These are phyloP conservation scores for Coecobrya sp. DNA, from an alignment of 2,888 invertebrate genomes.

Conservation along the genomic window DNA sequence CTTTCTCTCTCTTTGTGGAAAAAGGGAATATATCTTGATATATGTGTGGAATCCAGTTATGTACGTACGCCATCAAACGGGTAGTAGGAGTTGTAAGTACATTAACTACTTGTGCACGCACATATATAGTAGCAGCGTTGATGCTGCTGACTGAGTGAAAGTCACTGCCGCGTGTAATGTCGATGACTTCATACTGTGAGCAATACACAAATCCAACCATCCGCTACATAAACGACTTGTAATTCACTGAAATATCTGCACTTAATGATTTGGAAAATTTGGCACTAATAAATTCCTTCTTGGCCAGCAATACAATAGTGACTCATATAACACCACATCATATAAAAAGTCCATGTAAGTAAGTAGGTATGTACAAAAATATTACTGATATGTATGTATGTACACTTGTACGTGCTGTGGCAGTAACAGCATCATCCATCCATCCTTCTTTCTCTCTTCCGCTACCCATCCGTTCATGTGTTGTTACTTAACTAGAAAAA, in stretches of 20 bases:
- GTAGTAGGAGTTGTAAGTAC: slow-evolving; percentile 60
- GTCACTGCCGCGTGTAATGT: slow-evolving; percentile 87
- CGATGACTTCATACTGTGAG: slow-evolving; percentile 86
- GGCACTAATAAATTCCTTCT: slow-evolving; percentile 87
- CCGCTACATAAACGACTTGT: slow-evolving; percentile 87
- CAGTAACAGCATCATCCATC: slow-evolving; percentile 73
- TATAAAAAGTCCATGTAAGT: neutral
- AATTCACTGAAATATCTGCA: slow-evolving; percentile 87
- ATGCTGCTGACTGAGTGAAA: slow-evolving; percentile 86
- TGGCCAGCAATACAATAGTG: slow-evolving; percentile 79
- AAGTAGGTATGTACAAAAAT: neutral
- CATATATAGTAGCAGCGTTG: slow-evolving; percentile 35
- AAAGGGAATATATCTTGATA: slow-evolving; percentile 51
- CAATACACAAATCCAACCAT: slow-evolving; percentile 86
- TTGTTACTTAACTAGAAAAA: slow-evolving; percentile 71
- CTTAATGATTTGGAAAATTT: slow-evolving; percentile 87
- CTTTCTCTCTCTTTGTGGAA: slow-evolving; percentile 14
- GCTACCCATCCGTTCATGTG: slow-evolving; percentile 72
- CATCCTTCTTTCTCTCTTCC: slow-evolving; percentile 67
- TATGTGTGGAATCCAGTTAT: slow-evolving; percentile 35
- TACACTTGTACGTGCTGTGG: slow-evolving; percentile 44
- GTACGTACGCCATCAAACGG: slow-evolving; percentile 52
- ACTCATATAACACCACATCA: neutral
- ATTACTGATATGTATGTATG: neutral
- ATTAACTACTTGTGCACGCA: slow-evolving; percentile 56